Evolutionary conservation across 1,140 invertebrate species (phyloP), one percentile per base, ranked within the genome.

Genomic region (Scylla paramamosain): DNA sequence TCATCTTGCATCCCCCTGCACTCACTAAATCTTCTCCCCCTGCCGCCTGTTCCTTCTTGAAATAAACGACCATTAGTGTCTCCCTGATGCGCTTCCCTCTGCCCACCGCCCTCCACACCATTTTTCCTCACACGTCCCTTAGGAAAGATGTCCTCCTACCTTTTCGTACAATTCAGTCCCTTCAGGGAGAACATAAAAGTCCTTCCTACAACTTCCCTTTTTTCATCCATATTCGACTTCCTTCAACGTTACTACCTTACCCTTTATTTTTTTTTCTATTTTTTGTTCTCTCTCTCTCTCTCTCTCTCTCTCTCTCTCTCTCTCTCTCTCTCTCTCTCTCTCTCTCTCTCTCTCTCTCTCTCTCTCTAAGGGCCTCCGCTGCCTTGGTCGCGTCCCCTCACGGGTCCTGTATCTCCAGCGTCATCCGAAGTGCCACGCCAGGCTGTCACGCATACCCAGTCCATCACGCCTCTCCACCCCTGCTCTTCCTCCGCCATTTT

Each of bases 51-150:
- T 77, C 25, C 67, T 77, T n/a, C 67, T 77, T 77, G 67, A 77
- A 77, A 77, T 77, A 77, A n/a, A 77, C 67, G 67, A 77, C 67
- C 67, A n/a, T 77, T 77, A 77, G 67, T 77, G 67, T 77, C 67
- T 77, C 67, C n/a, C 67, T 77, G 67, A 77, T 77, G 67, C 67
- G 67, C 67, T 77, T 25, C 67, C 67, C n/a, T 77, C 67, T 77
- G 67, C 67, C 67, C 67, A 77, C 25, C 67, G 67, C 67, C 67
- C 20, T 77, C 67, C 67, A 77, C 67, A 77, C 67, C 67, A 77
- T 77, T 77, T 77, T 77, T n/a, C 67, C 67, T 77, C n/a, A 77
- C 67, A 77, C 67, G 67, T 77, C 67, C 67, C n/a, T 77, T 25
- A 77, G n/a, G n/a, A 25, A 77, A 25, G n/a, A n/a, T 77, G 67